Evolutionary conservation across 1,140 invertebrate genomes (phyloP), one percentile per base, ranked within the genome.

Genomic region (Drosophila albomicans): DNA sequence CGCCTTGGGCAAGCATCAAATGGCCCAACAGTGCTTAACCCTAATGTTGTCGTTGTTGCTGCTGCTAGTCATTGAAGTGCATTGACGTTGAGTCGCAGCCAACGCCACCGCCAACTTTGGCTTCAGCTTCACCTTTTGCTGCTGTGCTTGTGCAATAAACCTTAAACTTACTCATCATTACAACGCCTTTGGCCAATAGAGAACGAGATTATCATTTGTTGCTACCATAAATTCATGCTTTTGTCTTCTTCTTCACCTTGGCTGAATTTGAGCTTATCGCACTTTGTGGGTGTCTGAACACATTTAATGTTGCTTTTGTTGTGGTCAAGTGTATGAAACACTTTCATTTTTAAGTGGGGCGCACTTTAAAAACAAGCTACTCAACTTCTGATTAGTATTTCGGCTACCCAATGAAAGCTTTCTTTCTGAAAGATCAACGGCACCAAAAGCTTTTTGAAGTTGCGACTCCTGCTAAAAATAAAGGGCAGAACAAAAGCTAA

Each of bases 121-220:
- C 35, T 57, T 59, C 32, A 43, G 15, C 16, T 58, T 67, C 28
- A 52, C 62, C 30, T 64, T 64, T 43, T 52, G 30, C 28, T 58
- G 15, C 4, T 61, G 30, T 28, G 15, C 16, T 61, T 76, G 52
- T 54, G 68, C 56, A 76, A 76, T 66, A 59, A 72, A 58, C 49
- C 59, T 56, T 61, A 64, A 71, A 51, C 46, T 65, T 35, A 51
- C 52, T 41, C 15, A 32, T 32, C 35, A 10, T 38, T 38, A 38
- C 32, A 64, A 25, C 13, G 32, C 8, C 58, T 38, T 16, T 25
- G 2, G 38, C 16, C 6, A 46, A 45, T 7, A 35, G 5, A 57
- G 30, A 71, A 75, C 67, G 30, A 71, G 67, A 65, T 71, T 65
- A 38, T 25, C 20, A 38, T 11, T 13, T 54, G 20, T 11, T 11